These are phyloP conservation scores for Tortricodes alternella DNA, from an alignment of 2,888 invertebrate species.

Conservation along the genomic window DNA sequence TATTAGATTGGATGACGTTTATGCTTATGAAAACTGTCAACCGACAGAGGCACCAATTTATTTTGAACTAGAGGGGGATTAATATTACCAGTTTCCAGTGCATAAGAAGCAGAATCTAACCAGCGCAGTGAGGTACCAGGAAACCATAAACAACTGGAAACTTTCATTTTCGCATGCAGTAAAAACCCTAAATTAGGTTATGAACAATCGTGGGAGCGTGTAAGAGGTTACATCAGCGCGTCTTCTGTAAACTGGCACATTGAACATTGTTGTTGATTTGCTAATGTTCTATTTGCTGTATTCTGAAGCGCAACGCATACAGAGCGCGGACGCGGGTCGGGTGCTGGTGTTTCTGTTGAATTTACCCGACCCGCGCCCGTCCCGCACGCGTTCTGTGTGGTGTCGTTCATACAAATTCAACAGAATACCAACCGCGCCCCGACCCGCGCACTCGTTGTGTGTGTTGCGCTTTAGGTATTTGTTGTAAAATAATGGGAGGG, in stretches of 20 bases:
- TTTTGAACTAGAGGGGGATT: too few species aligned
- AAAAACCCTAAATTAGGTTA: conserved; percentile 51
- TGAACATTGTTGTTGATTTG: conserved; percentile 6
- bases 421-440: too few species aligned
- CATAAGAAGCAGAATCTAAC: neutral
- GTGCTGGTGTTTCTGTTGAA: too few species aligned
- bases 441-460: too few species aligned
- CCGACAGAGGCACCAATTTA: too few species aligned
- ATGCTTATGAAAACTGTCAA: too few species aligned
- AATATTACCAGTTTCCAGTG: neutral
- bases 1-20: too few species aligned
- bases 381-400: neutral
- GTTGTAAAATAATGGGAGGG: too few species aligned
- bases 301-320: conserved; percentile 5
- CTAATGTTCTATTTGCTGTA: neutral
- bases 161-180: conserved; percentile 30
- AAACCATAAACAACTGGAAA: conserved; percentile 9
- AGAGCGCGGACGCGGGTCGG: too few species aligned
- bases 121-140: conserved; percentile 14
- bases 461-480: too few species aligned
- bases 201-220: conserved; percentile 39
- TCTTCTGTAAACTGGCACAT: conserved; percentile 21
- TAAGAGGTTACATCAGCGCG: conserved; percentile 13
- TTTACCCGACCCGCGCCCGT: too few species aligned
- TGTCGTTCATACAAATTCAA: neutral